Evolutionary conservation across 1,140 invertebrate genomes (phyloP).

Genomic region (Aphis gossypii): DNA sequence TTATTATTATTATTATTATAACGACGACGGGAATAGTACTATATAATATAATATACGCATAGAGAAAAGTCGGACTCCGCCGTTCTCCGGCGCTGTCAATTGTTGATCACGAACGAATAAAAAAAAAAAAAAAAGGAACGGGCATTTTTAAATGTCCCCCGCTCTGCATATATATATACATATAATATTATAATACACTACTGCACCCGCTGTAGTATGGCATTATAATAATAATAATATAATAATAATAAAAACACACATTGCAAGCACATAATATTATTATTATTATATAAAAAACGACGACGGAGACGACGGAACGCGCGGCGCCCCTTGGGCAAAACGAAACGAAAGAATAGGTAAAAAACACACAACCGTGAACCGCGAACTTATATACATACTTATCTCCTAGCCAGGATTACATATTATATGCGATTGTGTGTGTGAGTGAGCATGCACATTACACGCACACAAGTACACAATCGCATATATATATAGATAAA

Average conservation of each 20-base stretch:
- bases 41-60: not conserved
- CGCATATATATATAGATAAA: not conserved
- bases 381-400: not conserved
- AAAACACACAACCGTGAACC: not conserved
- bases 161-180: not conserved
- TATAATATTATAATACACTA: not conserved
- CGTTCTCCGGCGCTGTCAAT: not conserved
- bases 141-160: not conserved
- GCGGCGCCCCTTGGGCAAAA: not conserved
- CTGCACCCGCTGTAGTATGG: not conserved
- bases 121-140: not conserved
- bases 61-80: not conserved
- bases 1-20: constrained; percentile 34
- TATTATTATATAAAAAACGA: not conserved
- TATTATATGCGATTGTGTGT: not conserved
- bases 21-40: not conserved
- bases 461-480: not conserved
- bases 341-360: constrained; percentile 20
- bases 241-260: not conserved
- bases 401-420: not conserved
- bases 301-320: not conserved
- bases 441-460: not conserved
- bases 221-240: not conserved
- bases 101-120: constrained; percentile 15
- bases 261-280: not conserved